These are phyloP conservation scores for Bos javanicus DNA, from an alignment of 2,113 vertebrate genomes.

Conservation along the genomic window DNA sequence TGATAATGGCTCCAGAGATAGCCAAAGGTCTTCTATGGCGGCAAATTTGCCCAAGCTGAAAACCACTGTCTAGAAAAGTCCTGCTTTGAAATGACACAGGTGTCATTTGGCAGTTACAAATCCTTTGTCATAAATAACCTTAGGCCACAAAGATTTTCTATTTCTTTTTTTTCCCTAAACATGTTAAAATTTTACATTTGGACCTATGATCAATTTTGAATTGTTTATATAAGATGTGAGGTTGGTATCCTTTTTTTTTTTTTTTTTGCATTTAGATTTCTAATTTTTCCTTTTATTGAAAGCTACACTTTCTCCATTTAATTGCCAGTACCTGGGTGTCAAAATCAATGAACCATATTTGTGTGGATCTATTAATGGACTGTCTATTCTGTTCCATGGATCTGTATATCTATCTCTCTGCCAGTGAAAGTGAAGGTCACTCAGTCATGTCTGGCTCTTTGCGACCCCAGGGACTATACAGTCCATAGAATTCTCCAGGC, in stretches of 20 bases:
- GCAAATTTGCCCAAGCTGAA: background rate
- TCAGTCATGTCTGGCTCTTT: fast-evolving
- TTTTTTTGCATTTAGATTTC: background rate
- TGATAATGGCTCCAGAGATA: background rate
- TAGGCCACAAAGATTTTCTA: background rate
- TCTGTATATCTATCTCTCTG: background rate
- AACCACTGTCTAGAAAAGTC: background rate
- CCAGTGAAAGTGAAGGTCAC: background rate
- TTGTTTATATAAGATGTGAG: background rate
- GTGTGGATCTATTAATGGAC: background rate
- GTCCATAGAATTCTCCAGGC: background rate
- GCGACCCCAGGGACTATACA: background rate
- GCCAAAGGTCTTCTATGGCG: background rate
- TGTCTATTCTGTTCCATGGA: background rate
- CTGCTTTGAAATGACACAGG: background rate
- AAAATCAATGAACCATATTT: background rate
- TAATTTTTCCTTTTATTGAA: background rate
- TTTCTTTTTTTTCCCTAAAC: background rate
- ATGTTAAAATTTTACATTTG: background rate
- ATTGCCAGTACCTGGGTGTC: background rate
- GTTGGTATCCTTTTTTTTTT: background rate
- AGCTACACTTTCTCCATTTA: background rate
- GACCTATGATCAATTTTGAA: background rate
- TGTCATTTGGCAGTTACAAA: background rate
- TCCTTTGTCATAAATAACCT: background rate